Base-by-base conservation (phyloP, 2,113 vertebrate species). In the Echinops telfairi region DNA sequence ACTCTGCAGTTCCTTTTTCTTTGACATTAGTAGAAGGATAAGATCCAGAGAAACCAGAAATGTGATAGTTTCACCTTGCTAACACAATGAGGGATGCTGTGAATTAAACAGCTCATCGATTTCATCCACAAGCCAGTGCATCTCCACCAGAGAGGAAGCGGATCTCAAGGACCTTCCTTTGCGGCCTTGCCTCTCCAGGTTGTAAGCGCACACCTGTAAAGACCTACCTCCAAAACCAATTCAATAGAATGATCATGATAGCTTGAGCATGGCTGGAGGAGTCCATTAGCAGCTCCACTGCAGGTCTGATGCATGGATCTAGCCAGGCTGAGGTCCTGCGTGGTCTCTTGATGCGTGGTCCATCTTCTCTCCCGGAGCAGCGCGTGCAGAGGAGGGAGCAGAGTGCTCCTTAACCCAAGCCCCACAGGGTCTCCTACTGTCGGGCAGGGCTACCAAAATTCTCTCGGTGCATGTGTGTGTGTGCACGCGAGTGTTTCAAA, bases 241-340 rank as follows among this genome's bases (percentile, higher is more conserved):
- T 33, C 6, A 31, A 4, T 20, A 1, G 47, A 12, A 25, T 70
- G n/a, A 7, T 7, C 1, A 1, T 40, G 40, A 3, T 9, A 0
- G 1, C 47, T 17, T 9, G 10, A 38, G 4, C 38, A 12, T 11
- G 3, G 31, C 12, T 0, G 22, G 7, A 40, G 40, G 3, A 8
- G 0, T 0, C 22, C 62, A 15, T 1, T 47, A 38, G 33, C 29
- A 1, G 31, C 58, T 27, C 43, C 2, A 2, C 4, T 4, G 17
- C n/a, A 6, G 27, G 53, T 29, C 17, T 2, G 10, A 6, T 10
- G 0, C 19, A 31, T 0, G 33, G 20, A 1, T 4, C 38, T 3
- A 6, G 68, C 60, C 10, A 0, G 20, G 17, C 73, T 1, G 0
- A 27, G 3, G 22, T 3, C 58, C 17, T 12, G 0, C 0, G 16